Base-by-base conservation (phyloP, 2,888 invertebrate species). In the Amiota communis region DNA sequence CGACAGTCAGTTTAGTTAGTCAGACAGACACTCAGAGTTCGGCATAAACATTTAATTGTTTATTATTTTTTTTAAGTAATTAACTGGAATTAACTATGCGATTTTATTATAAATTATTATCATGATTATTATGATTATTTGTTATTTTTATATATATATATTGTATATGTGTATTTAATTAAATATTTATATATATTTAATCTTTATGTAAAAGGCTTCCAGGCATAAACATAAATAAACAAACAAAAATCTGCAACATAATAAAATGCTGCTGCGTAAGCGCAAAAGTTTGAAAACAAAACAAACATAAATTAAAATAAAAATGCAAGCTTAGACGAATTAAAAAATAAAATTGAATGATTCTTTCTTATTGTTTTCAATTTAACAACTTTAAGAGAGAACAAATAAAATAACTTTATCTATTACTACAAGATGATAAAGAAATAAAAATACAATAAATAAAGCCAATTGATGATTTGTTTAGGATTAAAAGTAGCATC, bases 31-130 rank as follows among this genome's bases (percentile, higher is more conserved):
- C 36, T 36, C 6, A 36, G 36, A 36, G 36, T 36, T 36, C 4
- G 36, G 8, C 36, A 36, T 2, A 36, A 2, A 36, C 36, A 77
- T 76, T 76, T 76, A 79, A 83, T 83, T 87, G 86, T 83, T 86
- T 74, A 68, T 63, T 73, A 68, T 63, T 73, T 71, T 73, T 81
- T 83, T 83, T 6, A 36, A 36, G 6, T 36, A 36, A 82, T 86
- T 83, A 80, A 76, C 74, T 78, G 73, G 64, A 75, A 65, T 76
- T 64, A 74, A 78, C 79, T 36, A 36, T 82, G 81, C 81, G 80
- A 82, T 84, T 83, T 85, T 84, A 86, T 81, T 85, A 81, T 83
- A 80, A 79, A 85, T 84, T 84, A 85, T 81, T 15, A 68, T 72
- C 17, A 69, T 72, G 78, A 85, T 84, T 84, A 85, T 72, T 72